Base-by-base conservation (phyloP, 2,113 vertebrate species). In the Azemiops feae region DNA sequence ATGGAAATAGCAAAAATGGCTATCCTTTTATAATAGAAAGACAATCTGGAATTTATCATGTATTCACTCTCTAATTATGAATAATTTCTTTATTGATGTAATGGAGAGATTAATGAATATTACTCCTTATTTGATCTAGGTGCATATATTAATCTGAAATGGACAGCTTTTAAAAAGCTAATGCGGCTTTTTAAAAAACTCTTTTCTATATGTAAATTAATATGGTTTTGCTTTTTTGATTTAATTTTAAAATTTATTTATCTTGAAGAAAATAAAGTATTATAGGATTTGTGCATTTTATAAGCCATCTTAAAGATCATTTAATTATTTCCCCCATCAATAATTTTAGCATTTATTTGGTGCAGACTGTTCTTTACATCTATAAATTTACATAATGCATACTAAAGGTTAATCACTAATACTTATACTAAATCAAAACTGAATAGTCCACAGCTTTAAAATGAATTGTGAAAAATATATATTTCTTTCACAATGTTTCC, bases 371-470 rank as follows among this genome's bases (percentile, higher is more conserved):
- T 3, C 23, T 45, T 43, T 14, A 34, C 20, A 45, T 93, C 74
- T 92, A 47, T 94, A 52, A 55, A 94, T 94, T 91, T 90, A 12
- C 89, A 92, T 23, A 87, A 94, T 58, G 92, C 95, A 45, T 93
- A 88, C 34, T 91, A 93, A 95, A 91, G 92, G 47, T 90, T 57
- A 34, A 10, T 1, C 92, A 43, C 90, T 95, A 95, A 94, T 96
- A 93, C 91, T 89, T 91, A 96, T 92, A 90, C 91, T 94, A 95
- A 96, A 89, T 43, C 53, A 93, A 92, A 58, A 89, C 92, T 95
- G 94, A 45, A 91, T 14, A 2, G 88, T 92, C 91, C 89, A 53
- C 85, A 95, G 25, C 85, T 94, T 91, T 85, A 93, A 93, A 58
- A 94, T 94, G 30, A 22, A 93, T 16, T 60, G 86, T 23, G 18